Conservation (phyloP, 2,888 invertebrate species). For the Parnassius mnemosyne region DNA sequence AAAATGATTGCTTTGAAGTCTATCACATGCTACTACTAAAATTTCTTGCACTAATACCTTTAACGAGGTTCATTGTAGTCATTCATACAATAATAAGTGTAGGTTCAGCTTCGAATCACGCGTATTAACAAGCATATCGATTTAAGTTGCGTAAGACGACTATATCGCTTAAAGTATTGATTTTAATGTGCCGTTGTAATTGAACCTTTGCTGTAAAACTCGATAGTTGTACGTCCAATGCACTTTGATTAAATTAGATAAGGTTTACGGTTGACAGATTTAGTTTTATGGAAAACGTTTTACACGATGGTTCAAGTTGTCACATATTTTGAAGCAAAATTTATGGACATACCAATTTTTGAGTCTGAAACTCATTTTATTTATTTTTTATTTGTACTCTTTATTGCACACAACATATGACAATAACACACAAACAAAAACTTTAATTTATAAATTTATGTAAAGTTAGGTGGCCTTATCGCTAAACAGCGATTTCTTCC, state of each 20-base stretch:
- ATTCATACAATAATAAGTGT: constrained; percentile 30
- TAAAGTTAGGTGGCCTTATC: no score
- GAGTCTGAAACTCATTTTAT: no score
- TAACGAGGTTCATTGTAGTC: constrained; percentile 56
- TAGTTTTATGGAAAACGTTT: constrained; percentile 4
- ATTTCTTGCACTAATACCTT: constrained; percentile 35
- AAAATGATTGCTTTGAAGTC: neutral
- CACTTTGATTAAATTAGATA: constrained; percentile 7
- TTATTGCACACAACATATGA: no score
- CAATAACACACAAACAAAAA: no score
- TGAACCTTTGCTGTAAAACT: constrained; percentile 27
- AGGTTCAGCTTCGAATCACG: constrained; percentile 4
- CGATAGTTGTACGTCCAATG: constrained; percentile 9
- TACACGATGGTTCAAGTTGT: neutral
- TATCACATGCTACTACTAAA: neutral
- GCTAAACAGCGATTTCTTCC: no score
- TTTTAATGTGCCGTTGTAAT: constrained; percentile 25
- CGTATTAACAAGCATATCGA: constrained; percentile 13
- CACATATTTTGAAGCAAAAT: no score
- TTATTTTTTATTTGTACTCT: no score
- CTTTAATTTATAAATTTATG: no score
- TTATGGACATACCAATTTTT: no score
- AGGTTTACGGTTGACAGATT: constrained; percentile 12
- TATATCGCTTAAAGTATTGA: constrained; percentile 14
- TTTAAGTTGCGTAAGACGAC: constrained; percentile 11